phyloP scores from a whole-genome alignment of 2,113 vertebrate species.

The Python bivittatus region DNA sequence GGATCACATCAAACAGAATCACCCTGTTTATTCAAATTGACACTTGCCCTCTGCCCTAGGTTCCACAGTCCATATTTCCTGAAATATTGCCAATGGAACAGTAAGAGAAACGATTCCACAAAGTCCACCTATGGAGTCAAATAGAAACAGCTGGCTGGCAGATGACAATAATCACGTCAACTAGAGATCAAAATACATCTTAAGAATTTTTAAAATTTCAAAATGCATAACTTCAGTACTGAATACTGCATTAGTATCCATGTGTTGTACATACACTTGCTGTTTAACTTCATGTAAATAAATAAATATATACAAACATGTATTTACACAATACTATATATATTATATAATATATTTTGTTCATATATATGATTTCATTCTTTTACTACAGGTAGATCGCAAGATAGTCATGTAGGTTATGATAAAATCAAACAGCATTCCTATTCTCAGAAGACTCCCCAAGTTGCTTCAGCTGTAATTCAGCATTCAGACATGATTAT shows the following conservation, averaged over 20 bases:
- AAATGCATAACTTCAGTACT: background rate
- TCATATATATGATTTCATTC: constrained; percentile 44
- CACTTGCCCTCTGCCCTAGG: background rate
- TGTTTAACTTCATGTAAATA: background rate
- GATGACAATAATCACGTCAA: background rate
- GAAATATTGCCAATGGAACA: background rate
- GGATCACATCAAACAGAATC: background rate
- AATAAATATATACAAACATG: background rate
- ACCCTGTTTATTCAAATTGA: background rate
- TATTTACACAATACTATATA: background rate
- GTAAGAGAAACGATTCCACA: background rate
- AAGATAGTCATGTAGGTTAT: constrained; percentile 45
- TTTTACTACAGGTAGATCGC: constrained; percentile 56
- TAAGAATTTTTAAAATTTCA: background rate
- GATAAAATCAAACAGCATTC: constrained; percentile 25
- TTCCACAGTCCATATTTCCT: background rate
- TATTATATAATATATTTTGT: background rate
- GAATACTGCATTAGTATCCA: background rate
- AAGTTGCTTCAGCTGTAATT: background rate
- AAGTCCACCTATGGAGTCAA: background rate
- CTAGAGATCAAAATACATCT: background rate
- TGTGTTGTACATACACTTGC: background rate
- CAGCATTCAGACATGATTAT: background rate
- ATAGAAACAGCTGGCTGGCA: background rate
- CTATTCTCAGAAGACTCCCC: constrained; percentile 3